Conservation (phyloP, 2,797 vertebrate species). For the Alexandromys oeconomus region DNA sequence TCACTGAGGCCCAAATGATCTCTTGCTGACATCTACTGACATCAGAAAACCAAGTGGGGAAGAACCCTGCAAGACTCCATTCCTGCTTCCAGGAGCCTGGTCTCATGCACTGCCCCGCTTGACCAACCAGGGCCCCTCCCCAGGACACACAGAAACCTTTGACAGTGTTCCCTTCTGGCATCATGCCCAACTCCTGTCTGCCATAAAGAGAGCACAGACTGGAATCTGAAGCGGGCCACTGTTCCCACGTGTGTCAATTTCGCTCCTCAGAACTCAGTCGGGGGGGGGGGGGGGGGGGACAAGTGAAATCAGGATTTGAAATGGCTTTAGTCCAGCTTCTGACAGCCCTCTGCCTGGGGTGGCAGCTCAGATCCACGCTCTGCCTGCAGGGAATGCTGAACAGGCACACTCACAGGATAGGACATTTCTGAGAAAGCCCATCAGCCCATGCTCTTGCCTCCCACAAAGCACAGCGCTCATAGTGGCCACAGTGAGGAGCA, state of each 20-base stretch:
- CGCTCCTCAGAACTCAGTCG: not conserved
- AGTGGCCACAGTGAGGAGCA: not conserved
- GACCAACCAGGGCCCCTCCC: not conserved
- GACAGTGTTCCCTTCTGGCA: not conserved
- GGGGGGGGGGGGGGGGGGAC: accelerated
- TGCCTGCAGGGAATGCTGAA: not conserved
- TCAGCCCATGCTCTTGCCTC: not conserved
- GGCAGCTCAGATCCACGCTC: not conserved
- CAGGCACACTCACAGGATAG: not conserved
- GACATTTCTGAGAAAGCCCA: not conserved
- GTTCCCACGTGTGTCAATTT: not conserved
- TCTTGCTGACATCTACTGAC: not conserved
- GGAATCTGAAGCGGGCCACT: accelerated
- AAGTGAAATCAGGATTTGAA: not conserved
- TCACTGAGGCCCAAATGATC: not conserved
- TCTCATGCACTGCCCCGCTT: not conserved
- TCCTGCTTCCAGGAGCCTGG: not conserved
- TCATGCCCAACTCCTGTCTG: not conserved
- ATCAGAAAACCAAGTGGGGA: not conserved
- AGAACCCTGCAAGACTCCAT: not conserved
- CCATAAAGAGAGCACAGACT: not conserved
- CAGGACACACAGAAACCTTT: not conserved
- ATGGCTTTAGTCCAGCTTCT: not conserved
- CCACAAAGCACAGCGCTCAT: not conserved
- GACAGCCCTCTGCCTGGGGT: not conserved